Percentiles rank a stretch among this genome's conserved stretches.
These are phyloP conservation scores for Dendrocopos noguchii DNA, from an alignment of 2,113 vertebrate species.

Conservation along the genomic window DNA sequence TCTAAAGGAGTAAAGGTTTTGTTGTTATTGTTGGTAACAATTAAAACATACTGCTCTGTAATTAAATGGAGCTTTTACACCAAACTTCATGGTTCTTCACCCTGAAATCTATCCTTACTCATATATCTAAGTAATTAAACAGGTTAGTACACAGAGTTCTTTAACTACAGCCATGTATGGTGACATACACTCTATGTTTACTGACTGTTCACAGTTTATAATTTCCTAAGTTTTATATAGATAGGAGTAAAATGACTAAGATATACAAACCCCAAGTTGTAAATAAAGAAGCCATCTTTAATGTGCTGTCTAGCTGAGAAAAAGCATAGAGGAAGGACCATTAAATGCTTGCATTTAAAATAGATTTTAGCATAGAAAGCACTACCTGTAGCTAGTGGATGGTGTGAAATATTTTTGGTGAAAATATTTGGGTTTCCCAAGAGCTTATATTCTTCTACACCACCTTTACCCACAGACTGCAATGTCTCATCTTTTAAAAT, in stretches of 20 bases:
- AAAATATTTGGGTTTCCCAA: neutral
- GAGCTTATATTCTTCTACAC: neutral
- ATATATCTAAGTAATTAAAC: neutral
- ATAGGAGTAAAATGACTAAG: neutral
- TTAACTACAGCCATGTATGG: neutral
- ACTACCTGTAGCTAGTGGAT: neutral
- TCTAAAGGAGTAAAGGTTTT: neutral
- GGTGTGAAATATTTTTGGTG: neutral
- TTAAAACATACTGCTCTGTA: neutral
- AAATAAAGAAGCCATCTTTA: neutral
- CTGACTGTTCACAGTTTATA: neutral
- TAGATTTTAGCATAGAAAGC: neutral
- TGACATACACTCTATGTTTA: neutral
- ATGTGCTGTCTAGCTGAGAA: neutral
- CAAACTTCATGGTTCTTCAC: neutral
- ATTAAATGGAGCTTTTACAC: neutral
- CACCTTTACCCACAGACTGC: accelerated
- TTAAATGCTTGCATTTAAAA: neutral
- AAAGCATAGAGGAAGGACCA: neutral
- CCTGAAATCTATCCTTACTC: neutral
- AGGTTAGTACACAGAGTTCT: neutral
- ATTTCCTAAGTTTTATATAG: neutral
- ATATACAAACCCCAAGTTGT: neutral
- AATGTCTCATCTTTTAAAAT: neutral
- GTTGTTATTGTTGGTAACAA: neutral